A percentile compares a stretch with the other conserved stretches of the same genome.
Evolutionary conservation across 1,140 invertebrate genomes (phyloP).

Genomic region (Solenopsis invicta): DNA sequence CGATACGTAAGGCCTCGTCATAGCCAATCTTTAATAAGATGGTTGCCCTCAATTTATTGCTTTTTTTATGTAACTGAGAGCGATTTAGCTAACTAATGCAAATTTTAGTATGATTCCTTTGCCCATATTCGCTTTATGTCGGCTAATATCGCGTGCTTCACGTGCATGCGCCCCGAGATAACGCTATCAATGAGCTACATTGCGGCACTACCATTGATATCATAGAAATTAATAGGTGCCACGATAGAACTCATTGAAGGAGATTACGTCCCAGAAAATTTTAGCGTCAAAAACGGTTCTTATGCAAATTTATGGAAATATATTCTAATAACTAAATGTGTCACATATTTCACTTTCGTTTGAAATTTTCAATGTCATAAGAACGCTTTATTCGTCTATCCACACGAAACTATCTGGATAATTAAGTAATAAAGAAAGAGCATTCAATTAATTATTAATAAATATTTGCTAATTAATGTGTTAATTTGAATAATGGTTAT

Average conservation of each 20-base stretch:
- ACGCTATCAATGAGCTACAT: constrained; percentile 52
- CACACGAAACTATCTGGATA: neutral
- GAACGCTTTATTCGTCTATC: neutral
- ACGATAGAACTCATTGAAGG: constrained; percentile 24
- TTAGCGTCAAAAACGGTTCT: constrained; percentile 14
- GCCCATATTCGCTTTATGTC: constrained; percentile 18
- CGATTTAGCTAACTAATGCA: constrained; percentile 34
- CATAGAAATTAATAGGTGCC: constrained; percentile 58
- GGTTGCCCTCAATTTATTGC: constrained; percentile 15
- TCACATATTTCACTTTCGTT: neutral
- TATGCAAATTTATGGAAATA: constrained; percentile 48
- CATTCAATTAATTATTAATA: constrained; percentile 2
- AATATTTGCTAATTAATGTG: neutral
- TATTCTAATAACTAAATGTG: constrained; percentile 10
- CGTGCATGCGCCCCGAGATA: constrained; percentile 47
- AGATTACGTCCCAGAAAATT: constrained; percentile 39
- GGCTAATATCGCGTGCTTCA: constrained; percentile 51
- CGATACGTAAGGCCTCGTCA: neutral
- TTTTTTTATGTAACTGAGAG: constrained; percentile 30
- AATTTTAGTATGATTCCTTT: constrained; percentile 43
- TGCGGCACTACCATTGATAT: constrained; percentile 47
- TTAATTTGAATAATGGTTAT: neutral
- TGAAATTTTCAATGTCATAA: constrained; percentile 29
- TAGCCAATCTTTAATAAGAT: neutral
- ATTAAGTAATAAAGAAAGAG: neutral